Percentiles rank a stretch among this genome's conserved stretches.
Conservation (phyloP, 2,113 vertebrate genomes). For the Halcyon senegalensis region DNA sequence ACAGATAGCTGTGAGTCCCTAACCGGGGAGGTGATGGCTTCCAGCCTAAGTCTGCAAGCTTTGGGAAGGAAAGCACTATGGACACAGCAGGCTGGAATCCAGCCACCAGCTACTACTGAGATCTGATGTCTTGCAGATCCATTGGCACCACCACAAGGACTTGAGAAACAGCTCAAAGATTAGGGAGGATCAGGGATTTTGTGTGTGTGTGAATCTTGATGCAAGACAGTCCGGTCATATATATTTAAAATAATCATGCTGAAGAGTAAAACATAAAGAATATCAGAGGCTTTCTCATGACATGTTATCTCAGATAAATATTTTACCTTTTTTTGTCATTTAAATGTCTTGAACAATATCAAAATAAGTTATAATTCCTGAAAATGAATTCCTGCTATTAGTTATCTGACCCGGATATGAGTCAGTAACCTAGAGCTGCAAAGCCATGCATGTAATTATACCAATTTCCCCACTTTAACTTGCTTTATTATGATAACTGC, state of each 20-base stretch:
- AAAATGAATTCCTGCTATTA: background rate
- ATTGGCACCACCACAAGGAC: background rate
- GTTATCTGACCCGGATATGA: constrained; percentile 19
- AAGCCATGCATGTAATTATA: constrained; percentile 1
- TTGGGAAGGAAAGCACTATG: background rate
- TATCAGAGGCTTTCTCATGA: background rate
- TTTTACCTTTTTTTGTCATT: background rate
- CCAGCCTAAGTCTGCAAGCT: background rate
- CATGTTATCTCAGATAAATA: background rate
- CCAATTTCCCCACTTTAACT: background rate
- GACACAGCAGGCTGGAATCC: background rate
- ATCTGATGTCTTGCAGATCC: background rate
- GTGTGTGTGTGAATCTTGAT: background rate
- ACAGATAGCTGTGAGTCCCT: background rate
- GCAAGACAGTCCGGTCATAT: background rate
- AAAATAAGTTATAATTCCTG: background rate
- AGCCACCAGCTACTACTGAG: background rate
- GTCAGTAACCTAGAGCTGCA: constrained; percentile 26
- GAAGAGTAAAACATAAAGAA: background rate
- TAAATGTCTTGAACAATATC: background rate
- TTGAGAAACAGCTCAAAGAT: background rate
- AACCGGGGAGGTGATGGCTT: background rate
- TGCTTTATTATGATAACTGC: background rate
- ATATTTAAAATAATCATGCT: background rate
- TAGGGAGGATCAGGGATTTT: background rate